phyloP scores from a whole-genome alignment of 2,888 invertebrate genomes.

The Blera fallax region DNA sequence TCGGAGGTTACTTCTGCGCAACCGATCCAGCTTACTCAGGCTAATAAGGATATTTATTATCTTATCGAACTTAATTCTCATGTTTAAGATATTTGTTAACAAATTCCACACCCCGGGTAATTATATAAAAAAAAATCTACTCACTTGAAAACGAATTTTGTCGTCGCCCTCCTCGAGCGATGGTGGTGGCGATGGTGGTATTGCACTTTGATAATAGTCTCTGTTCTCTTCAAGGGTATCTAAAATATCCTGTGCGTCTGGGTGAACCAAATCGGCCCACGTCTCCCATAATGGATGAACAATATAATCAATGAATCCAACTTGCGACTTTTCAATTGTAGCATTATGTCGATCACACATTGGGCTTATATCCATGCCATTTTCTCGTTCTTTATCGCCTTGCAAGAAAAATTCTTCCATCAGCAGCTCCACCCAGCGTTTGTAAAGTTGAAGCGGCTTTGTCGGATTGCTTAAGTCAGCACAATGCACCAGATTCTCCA shows the following conservation, averaged over 20 bases:
- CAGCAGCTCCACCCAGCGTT: slow-evolving; percentile 95
- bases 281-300: slow-evolving; percentile 99
- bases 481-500: slow-evolving; percentile 99
- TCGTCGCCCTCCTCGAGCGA: slow-evolving; percentile 85
- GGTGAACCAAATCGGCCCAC: slow-evolving; percentile 99
- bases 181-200: slow-evolving; percentile 95
- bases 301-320: slow-evolving; percentile 99
- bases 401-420: slow-evolving; percentile 99
- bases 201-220: slow-evolving; percentile 97
- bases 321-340: slow-evolving; percentile 99
- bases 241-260: slow-evolving; percentile 98
- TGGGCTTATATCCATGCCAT: slow-evolving; percentile 98
- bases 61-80: too few relatives aligned
- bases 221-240: slow-evolving; percentile 99
- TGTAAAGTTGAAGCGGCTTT: slow-evolving; percentile 96
- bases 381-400: slow-evolving; percentile 97
- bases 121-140: slow-evolving; percentile 73
- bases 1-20: too few relatives aligned
- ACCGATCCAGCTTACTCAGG: too few relatives aligned
- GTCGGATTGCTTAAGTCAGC: slow-evolving; percentile 98
- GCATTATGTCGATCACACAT: slow-evolving; percentile 99
- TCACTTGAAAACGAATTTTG: slow-evolving; percentile 88
- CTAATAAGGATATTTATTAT: too few relatives aligned
- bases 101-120: too few relatives aligned
- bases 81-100: too few relatives aligned